Conservation (phyloP, 2,888 invertebrate genomes). For the Apodemia zela region DNA sequence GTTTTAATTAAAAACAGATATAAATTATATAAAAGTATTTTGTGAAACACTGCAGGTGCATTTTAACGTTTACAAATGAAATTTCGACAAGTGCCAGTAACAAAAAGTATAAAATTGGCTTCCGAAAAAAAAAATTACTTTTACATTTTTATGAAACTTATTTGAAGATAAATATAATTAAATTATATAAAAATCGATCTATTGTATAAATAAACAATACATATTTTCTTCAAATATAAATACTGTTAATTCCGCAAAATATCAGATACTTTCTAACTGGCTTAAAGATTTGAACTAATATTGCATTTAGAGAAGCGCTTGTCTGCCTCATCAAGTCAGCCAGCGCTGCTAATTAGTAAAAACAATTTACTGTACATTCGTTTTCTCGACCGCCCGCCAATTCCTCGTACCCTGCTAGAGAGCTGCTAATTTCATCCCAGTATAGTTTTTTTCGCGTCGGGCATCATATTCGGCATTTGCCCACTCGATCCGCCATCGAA, state of each 20-base stretch:
- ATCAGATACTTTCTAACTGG: background rate
- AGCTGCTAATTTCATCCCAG: slow-evolving; percentile 78
- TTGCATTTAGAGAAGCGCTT: slow-evolving; percentile 12
- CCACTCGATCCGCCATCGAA: slow-evolving; percentile 76
- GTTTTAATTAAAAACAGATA: too few relatives aligned
- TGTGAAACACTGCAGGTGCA: too few relatives aligned
- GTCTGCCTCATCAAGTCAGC: slow-evolving; percentile 62
- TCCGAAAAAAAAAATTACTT: too few relatives aligned
- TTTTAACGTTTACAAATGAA: too few relatives aligned
- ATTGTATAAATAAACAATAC: too few relatives aligned
- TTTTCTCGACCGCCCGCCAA: slow-evolving; percentile 76
- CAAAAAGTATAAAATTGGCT: too few relatives aligned
- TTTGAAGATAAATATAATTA: too few relatives aligned
- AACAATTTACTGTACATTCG: slow-evolving; percentile 73
- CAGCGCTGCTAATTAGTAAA: slow-evolving; percentile 74
- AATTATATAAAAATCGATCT: too few relatives aligned
- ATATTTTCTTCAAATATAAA: background rate
- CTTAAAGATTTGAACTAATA: slow-evolving; percentile 10
- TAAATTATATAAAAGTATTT: too few relatives aligned
- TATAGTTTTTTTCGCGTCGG: slow-evolving; percentile 72
- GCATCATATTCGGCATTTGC: slow-evolving; percentile 80
- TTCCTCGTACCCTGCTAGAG: slow-evolving; percentile 77
- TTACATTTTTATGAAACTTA: too few relatives aligned
- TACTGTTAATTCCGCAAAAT: background rate
- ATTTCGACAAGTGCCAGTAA: too few relatives aligned